A percentile compares a stretch with the other conserved stretches of the same genome.
Conservation (phyloP, 2,113 vertebrate species). For the Pholis gunnellus region DNA sequence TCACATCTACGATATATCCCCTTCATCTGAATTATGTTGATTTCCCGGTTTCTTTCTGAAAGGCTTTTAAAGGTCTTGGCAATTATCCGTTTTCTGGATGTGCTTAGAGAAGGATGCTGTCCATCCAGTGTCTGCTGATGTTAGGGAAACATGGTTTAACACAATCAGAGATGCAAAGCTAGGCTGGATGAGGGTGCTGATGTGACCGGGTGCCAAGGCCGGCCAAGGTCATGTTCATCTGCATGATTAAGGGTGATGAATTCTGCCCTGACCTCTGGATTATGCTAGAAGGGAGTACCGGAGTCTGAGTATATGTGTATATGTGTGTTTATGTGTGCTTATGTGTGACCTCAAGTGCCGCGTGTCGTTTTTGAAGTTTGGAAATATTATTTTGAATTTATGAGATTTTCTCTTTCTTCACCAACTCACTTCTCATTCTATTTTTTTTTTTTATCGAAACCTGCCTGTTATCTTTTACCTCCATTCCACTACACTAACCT, state of each 20-base stretch:
- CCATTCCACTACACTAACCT: neutral
- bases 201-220: conserved; percentile 77
- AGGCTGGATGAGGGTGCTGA: conserved; percentile 70
- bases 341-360: conserved; percentile 1
- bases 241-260: conserved; percentile 80
- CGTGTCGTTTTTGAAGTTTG: conserved; percentile 35
- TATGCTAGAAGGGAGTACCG: conserved; percentile 58
- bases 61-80: conserved; percentile 84
- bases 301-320: conserved; percentile 40
- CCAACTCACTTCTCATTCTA: neutral
- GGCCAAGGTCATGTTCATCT: conserved; percentile 81
- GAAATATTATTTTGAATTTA: conserved; percentile 23
- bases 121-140: conserved; percentile 79
- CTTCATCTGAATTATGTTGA: conserved; percentile 81
- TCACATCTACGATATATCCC: conserved; percentile 66
- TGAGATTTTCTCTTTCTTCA: neutral
- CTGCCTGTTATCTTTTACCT: neutral
- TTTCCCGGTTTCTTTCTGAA: conserved; percentile 77
- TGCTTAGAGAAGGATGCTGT: conserved; percentile 74
- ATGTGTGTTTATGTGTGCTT: conserved; percentile 46
- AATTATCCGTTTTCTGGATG: conserved; percentile 80
- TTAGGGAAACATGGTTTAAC: conserved; percentile 80
- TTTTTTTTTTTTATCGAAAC: neutral
- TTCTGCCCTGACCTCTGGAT: conserved; percentile 78
- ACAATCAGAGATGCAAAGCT: conserved; percentile 84